Base-by-base conservation (phyloP, 2,113 vertebrate species). In the Istiophorus platypterus region DNA sequence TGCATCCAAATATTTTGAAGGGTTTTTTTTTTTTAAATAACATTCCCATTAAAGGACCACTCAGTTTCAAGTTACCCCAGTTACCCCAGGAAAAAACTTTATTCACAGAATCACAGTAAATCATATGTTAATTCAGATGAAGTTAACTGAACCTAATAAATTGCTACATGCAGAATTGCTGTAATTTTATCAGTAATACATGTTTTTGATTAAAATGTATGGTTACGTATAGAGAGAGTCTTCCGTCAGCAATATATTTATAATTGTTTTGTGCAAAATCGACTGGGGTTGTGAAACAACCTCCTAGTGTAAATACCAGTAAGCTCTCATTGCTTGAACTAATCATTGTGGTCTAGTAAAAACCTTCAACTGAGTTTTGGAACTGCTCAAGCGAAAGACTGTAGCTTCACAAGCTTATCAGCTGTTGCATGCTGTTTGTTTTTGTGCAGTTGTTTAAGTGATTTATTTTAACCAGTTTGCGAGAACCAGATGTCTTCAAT, bases 291-390 rank as follows among this genome's bases (percentile, higher is more conserved):
- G 66, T 56, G 34, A 41, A 70, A 82, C 57, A 73, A 12, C 34
- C 29, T 22, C 54, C 15, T 26, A 49, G 22, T 71, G 27, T 54
- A 39, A 68, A 65, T 64, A 76, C 26, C 68, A 59, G 56, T 72
- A 64, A 78, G 82, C 76, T 34, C 4, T 76, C 49, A 31, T 39
- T 31, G 77, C 62, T 76, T 88, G 66, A 76, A 61, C 61, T 85
- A 67, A 80, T 41, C 58, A 37, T 13, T 47, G 63, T 77, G 63
- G 51, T 26, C n/a, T 54, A 27, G 59, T 66, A 62, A 63, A 81
- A 58, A 47, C 1, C 17, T 51, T 64, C 7, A 1, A 26, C 29
- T 41, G 22, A 64, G n/a, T 70, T 72, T 61, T 80, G 85, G 54
- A 77, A 79, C 26, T 31, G 8, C 20, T 61, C 62, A 49, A 56